Percentiles rank a stretch among this genome's conserved stretches.
These are phyloP conservation scores for Pygoscelis antarcticus DNA, from an alignment of 2,113 vertebrate species.

Conservation along the genomic window DNA sequence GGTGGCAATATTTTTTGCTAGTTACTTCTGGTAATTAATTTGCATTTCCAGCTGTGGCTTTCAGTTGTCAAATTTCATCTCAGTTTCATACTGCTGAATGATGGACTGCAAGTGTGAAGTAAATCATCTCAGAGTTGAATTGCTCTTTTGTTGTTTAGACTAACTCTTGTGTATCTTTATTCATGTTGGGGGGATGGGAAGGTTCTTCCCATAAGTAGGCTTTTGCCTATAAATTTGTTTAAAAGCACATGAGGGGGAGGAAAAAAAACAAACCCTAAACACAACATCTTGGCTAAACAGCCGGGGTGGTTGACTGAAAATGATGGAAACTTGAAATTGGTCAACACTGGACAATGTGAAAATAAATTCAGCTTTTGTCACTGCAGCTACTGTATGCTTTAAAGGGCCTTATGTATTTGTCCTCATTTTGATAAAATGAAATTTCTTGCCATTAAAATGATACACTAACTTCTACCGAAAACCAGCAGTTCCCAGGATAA, in stretches of 20 bases:
- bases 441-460: slow-evolving; percentile 67
- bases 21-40: slow-evolving; percentile 41
- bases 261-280: not conserved
- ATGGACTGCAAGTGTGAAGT: slow-evolving; percentile 21
- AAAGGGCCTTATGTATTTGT: slow-evolving; percentile 75
- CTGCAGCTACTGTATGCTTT: slow-evolving; percentile 72
- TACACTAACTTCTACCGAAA: slow-evolving; percentile 63
- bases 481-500: slow-evolving; percentile 70
- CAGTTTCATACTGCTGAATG: slow-evolving; percentile 27
- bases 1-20: slow-evolving; percentile 65
- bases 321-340: slow-evolving; percentile 71
- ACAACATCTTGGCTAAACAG: slow-evolving; percentile 12
- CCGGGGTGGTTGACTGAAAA: slow-evolving; percentile 21
- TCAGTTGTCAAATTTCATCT: slow-evolving; percentile 57
- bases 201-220: slow-evolving; percentile 1
- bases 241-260: slow-evolving; percentile 14
- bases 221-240: slow-evolving; percentile 46
- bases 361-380: slow-evolving; percentile 65
- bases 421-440: slow-evolving; percentile 68
- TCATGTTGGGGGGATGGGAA: not conserved
- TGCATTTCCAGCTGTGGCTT: slow-evolving; percentile 43
- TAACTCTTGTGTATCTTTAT: slow-evolving; percentile 35
- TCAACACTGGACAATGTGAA: slow-evolving; percentile 74
- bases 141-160: slow-evolving; percentile 26
- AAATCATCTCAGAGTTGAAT: slow-evolving; percentile 43